phyloP scores from a whole-genome alignment of 2,888 invertebrate genomes.

The Andrena hattorfiana region DNA sequence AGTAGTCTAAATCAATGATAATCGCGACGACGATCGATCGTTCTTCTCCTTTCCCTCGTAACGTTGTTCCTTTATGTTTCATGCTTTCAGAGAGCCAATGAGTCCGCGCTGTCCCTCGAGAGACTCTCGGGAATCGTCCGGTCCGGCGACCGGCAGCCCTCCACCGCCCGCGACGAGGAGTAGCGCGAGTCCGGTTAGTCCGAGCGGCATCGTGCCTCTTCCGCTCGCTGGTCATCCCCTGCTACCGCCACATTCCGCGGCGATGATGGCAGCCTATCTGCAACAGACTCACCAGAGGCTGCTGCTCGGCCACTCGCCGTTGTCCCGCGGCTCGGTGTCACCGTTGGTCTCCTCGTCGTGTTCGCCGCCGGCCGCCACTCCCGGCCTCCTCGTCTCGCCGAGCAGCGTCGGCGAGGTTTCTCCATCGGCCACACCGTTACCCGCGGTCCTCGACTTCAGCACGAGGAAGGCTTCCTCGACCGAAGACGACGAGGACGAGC shows the following conservation, averaged over 20 bases:
- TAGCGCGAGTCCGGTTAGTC: slow-evolving; percentile 87
- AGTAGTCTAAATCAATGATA: no score
- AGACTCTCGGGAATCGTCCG: slow-evolving; percentile 89
- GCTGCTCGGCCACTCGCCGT: slow-evolving; percentile 88
- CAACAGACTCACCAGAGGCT: slow-evolving; percentile 91
- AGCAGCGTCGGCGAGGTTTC: slow-evolving; percentile 86
- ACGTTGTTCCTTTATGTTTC: slow-evolving; percentile 77
- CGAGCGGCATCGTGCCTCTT: slow-evolving; percentile 89
- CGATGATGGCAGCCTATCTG: slow-evolving; percentile 92
- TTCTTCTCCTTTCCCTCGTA: slow-evolving; percentile 34
- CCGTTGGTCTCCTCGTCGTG: slow-evolving; percentile 91
- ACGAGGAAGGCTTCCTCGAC: slow-evolving; percentile 88
- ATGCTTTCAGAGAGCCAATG: slow-evolving; percentile 89
- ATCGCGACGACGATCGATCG: background rate
- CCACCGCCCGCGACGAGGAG: slow-evolving; percentile 86
- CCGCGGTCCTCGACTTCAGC: slow-evolving; percentile 93
- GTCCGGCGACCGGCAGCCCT: slow-evolving; percentile 90
- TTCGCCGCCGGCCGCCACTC: slow-evolving; percentile 87
- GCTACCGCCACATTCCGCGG: slow-evolving; percentile 92
- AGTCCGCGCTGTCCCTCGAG: slow-evolving; percentile 94
- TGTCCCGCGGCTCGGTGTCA: slow-evolving; percentile 87
- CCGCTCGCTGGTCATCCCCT: slow-evolving; percentile 89
- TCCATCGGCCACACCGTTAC: slow-evolving; percentile 81
- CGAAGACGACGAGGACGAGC: slow-evolving; percentile 87
- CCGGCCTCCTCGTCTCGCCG: slow-evolving; percentile 87